Percentiles rank a stretch among this genome's conserved stretches.
Evolutionary conservation across 2,888 invertebrate species (phyloP).

Genomic region (Tenthredo scrophulariae): DNA sequence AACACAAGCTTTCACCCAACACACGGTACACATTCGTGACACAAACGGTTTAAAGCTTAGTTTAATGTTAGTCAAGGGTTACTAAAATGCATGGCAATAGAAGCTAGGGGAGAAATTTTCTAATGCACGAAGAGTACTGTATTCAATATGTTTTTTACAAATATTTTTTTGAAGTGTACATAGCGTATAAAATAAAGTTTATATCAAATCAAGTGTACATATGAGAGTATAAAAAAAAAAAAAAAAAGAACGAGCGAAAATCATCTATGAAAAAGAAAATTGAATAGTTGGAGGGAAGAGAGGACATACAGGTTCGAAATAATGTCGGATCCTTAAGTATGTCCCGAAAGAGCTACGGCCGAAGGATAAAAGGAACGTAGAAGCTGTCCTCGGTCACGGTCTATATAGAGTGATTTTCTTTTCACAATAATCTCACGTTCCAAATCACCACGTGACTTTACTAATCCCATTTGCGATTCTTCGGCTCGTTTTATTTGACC

Average conservation of each 20-base stretch:
- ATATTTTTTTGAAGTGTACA: neutral
- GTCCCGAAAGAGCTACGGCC: slow-evolving; percentile 83
- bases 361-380: slow-evolving; percentile 87
- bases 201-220: slow-evolving; percentile 24
- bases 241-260: neutral
- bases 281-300: neutral
- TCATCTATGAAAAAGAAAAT: neutral
- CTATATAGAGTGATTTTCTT: slow-evolving; percentile 85
- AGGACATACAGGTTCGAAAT: neutral
- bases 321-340: slow-evolving; percentile 61
- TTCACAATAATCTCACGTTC: slow-evolving; percentile 87
- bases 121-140: neutral
- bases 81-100: neutral
- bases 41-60: neutral
- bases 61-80: slow-evolving; percentile 17
- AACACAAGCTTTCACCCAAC: slow-evolving; percentile 31
- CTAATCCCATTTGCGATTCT: slow-evolving; percentile 80
- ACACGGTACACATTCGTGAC: neutral
- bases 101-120: neutral
- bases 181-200: neutral
- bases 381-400: slow-evolving; percentile 84
- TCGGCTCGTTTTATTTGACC: slow-evolving; percentile 85
- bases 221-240: neutral
- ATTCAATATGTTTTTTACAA: neutral
- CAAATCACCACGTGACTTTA: slow-evolving; percentile 81